Evolutionary conservation across 1,140 invertebrate genomes (phyloP).

Genomic region (Reticulitermes speratus): DNA sequence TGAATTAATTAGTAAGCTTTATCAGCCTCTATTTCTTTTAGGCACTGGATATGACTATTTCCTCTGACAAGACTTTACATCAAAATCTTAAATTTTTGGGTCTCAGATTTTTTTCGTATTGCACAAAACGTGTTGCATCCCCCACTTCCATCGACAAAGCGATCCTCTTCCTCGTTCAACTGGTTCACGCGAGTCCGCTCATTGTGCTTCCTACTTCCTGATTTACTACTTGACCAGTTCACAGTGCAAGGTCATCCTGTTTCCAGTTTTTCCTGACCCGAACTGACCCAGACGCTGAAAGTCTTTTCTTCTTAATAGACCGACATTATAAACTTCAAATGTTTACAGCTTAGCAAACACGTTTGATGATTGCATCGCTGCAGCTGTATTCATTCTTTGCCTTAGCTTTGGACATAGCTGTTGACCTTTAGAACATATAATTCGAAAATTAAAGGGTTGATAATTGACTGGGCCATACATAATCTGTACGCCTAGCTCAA

Average conservation of each 20-base stretch:
- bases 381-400: not conserved
- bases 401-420: not conserved
- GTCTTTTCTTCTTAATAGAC: not conserved
- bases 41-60: no score
- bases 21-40: no score
- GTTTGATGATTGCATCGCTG: not conserved
- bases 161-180: no score
- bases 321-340: not conserved
- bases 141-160: no score
- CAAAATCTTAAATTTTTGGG: no score
- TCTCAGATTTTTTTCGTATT: no score
- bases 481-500: no score
- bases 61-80: no score
- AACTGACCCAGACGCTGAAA: not conserved
- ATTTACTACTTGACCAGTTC: not conserved
- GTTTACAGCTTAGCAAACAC: not conserved
- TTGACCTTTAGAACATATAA: not conserved
- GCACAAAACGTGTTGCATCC: no score
- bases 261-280: not conserved
- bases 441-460: constrained; percentile 5
- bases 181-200: no score
- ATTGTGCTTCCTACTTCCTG: not conserved
- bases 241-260: not conserved
- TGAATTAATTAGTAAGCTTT: no score
- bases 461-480: not conserved